phyloP scores from a whole-genome alignment of 2,113 vertebrate genomes.

The Cynocephalus volans region DNA sequence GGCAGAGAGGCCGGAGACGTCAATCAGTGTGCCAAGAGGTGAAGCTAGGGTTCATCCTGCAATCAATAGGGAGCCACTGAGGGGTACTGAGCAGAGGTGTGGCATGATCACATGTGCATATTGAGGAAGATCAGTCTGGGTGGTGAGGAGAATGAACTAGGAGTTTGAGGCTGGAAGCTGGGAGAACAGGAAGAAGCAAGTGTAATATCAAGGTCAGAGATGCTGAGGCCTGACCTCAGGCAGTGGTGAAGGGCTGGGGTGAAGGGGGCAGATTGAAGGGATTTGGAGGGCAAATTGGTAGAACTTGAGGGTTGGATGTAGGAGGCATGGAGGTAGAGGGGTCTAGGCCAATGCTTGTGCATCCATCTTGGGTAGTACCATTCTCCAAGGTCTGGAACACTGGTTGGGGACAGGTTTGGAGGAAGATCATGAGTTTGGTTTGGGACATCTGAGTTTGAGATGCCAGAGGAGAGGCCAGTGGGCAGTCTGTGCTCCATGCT shows the following conservation, averaged over 20 bases:
- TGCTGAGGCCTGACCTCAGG: neutral
- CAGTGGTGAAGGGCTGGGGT: neutral
- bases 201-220: neutral
- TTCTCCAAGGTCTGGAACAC: neutral
- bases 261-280: neutral
- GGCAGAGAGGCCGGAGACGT: neutral
- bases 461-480: neutral
- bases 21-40: neutral
- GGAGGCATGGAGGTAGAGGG: too few species aligned
- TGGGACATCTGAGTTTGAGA: neutral
- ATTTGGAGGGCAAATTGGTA: neutral
- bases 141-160: neutral
- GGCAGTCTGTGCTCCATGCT: rapidly evolving
- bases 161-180: neutral
- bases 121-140: neutral
- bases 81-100: neutral
- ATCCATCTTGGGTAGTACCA: neutral
- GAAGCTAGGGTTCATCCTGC: neutral
- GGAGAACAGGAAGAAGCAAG: neutral
- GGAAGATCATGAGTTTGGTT: neutral
- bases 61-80: neutral
- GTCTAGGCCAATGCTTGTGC: neutral
- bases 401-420: neutral
- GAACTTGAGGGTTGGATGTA: neutral
- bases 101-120: neutral